Percentiles rank a stretch among this genome's conserved stretches.
These are phyloP conservation scores for Zaprionus camerounensis DNA, from an alignment of 1,140 invertebrate genomes.

Conservation along the genomic window DNA sequence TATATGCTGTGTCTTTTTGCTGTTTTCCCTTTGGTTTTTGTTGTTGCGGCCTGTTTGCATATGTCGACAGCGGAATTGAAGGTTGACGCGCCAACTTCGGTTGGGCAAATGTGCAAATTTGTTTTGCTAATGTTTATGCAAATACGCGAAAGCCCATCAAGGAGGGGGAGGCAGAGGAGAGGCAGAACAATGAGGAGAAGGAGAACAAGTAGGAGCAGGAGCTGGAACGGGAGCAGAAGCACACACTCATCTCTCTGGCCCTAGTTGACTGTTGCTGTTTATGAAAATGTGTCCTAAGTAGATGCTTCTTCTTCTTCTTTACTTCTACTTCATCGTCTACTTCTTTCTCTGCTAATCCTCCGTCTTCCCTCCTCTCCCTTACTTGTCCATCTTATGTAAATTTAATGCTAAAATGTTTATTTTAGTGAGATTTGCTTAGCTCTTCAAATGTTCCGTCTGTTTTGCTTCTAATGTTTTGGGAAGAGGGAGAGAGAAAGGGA, in stretches of 20 bases:
- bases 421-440: conserved; percentile 80
- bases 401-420: conserved; percentile 83
- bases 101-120: conserved; percentile 79
- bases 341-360: conserved; percentile 7
- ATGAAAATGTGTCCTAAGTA: conserved; percentile 73
- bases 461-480: conserved; percentile 52
- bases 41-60: conserved; percentile 75
- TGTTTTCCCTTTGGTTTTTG: conserved; percentile 41
- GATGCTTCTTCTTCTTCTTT: conserved; percentile 23
- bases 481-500: neutral
- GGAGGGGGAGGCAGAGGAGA: neutral
- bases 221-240: conserved; percentile 12
- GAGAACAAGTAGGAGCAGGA: conserved; percentile 5
- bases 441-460: conserved; percentile 66
- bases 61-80: conserved; percentile 53
- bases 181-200: neutral
- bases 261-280: conserved; percentile 65
- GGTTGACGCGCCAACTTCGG: conserved; percentile 21
- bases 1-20: neutral
- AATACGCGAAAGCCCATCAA: conserved; percentile 69
- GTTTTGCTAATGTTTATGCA: conserved; percentile 82
- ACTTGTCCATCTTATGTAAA: conserved; percentile 69
- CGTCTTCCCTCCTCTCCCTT: neutral
- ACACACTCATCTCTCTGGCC: conserved; percentile 37
- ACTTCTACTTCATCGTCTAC: neutral